Percentiles rank a stretch among this genome's conserved stretches.
These are phyloP conservation scores for Rhagophthalmus giganteus DNA, from an alignment of 2,888 invertebrate genomes.

Conservation along the genomic window DNA sequence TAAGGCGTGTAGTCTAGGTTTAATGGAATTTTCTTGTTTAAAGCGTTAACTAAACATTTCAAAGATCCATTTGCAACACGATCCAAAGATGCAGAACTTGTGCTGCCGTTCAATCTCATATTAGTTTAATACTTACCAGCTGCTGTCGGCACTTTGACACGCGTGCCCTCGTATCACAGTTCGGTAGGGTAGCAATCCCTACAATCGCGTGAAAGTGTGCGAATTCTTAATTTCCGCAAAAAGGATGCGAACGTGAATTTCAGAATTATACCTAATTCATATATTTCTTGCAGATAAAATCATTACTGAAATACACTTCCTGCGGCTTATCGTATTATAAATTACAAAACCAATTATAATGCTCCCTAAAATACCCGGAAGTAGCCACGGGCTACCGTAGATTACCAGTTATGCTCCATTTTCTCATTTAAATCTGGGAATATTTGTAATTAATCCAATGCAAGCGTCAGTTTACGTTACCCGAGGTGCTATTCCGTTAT, in stretches of 20 bases:
- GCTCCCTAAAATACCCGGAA: slow-evolving; percentile 20
- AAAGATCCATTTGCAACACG: slow-evolving; percentile 36
- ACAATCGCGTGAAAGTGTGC: slow-evolving; percentile 9
- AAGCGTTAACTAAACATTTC: slow-evolving; percentile 14
- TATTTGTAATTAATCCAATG: slow-evolving; percentile 26
- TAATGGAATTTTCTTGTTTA: slow-evolving; percentile 22
- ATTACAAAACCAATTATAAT: slow-evolving; percentile 24
- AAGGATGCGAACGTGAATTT: background rate
- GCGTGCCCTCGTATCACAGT: slow-evolving; percentile 31
- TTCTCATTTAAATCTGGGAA: slow-evolving; percentile 26
- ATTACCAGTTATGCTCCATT: slow-evolving; percentile 23
- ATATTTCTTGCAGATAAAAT: slow-evolving; percentile 24
- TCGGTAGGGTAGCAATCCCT: slow-evolving; percentile 12
- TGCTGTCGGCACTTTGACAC: slow-evolving; percentile 41
- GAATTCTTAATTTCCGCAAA: slow-evolving; percentile 11
- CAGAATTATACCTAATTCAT: slow-evolving; percentile 4
- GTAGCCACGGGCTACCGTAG: slow-evolving; percentile 22
- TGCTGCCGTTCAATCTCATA: slow-evolving; percentile 39
- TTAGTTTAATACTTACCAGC: slow-evolving; percentile 40
- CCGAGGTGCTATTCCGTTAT: slow-evolving; percentile 16
- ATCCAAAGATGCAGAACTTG: slow-evolving; percentile 35
- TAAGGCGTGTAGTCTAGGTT: background rate
- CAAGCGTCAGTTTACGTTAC: slow-evolving; percentile 18
- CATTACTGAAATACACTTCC: slow-evolving; percentile 24
- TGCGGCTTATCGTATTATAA: slow-evolving; percentile 22